Percentiles rank a stretch among this genome's conserved stretches.
Evolutionary conservation across 2,113 vertebrate genomes (phyloP).

Genomic region (Sisor rabdophorus): DNA sequence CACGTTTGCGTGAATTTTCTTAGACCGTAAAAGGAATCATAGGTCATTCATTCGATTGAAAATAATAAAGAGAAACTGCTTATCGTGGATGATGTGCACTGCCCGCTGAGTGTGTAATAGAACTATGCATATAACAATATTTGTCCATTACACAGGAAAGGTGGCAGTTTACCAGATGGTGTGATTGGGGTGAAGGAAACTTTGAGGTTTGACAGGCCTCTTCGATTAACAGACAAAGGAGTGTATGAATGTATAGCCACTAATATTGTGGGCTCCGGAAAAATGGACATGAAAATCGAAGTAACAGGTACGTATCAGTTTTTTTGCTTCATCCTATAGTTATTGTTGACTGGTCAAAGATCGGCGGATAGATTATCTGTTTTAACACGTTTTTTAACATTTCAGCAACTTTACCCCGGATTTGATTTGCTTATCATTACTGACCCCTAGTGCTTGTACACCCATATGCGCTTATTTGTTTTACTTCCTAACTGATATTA

Average conservation of each 20-base stretch:
- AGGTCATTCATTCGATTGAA: background rate
- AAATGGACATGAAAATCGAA: constrained; percentile 59
- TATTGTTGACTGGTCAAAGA: background rate
- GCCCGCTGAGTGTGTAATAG: background rate
- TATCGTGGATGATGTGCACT: no score
- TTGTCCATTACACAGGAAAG: constrained; percentile 62
- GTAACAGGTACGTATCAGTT: constrained; percentile 62
- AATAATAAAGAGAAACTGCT: background rate
- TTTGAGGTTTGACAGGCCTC: constrained; percentile 70
- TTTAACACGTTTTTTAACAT: background rate
- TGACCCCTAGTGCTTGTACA: constrained; percentile 15
- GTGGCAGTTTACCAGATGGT: constrained; percentile 69
- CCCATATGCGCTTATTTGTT: background rate
- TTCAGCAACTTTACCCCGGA: background rate
- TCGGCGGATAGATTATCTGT: background rate
- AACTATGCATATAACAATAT: background rate
- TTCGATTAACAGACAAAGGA: constrained; percentile 68
- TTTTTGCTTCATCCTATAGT: background rate
- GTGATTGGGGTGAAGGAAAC: constrained; percentile 66
- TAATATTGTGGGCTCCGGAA: constrained; percentile 70
- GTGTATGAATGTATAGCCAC: constrained; percentile 73
- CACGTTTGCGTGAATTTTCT: constrained; percentile 22
- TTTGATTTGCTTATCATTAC: background rate
- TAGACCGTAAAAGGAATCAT: background rate
- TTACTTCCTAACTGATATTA: background rate